These are phyloP conservation scores for Pachyuromys duprasi DNA, from an alignment of 2,797 vertebrate species.

Conservation along the genomic window DNA sequence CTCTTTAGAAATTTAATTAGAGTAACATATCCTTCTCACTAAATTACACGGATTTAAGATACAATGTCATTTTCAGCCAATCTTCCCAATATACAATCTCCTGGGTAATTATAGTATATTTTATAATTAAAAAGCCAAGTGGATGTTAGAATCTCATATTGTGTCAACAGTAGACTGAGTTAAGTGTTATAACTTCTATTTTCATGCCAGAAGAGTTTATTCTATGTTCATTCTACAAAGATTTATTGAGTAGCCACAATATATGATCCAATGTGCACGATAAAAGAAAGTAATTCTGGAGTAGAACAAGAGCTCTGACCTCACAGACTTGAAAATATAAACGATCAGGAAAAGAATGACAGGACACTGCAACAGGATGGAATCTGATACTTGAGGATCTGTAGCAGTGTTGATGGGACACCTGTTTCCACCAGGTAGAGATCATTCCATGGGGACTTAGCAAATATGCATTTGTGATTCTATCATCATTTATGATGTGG, in stretches of 20 bases:
- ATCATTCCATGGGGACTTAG: accelerated
- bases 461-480: not conserved
- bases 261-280: not conserved
- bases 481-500: not conserved
- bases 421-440: not conserved
- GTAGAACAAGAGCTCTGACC: not conserved
- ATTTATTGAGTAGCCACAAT: not conserved
- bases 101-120: slow-evolving; percentile 68
- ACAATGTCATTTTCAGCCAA: slow-evolving; percentile 75
- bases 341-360: not conserved
- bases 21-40: slow-evolving; percentile 69
- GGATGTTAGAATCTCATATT: slow-evolving; percentile 82
- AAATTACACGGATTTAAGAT: slow-evolving; percentile 71
- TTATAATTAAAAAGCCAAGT: slow-evolving; percentile 82
- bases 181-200: slow-evolving; percentile 23
- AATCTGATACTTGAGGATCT: not conserved
- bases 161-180: slow-evolving; percentile 52
- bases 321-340: not conserved
- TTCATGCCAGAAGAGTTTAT: slow-evolving; percentile 25
- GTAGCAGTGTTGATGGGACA: accelerated
- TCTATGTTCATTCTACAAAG: not conserved
- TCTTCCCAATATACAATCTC: slow-evolving; percentile 69
- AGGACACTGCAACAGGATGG: not conserved
- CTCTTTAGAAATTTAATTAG: slow-evolving; percentile 78
- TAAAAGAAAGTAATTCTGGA: not conserved